Evolutionary conservation across 2,888 invertebrate species (phyloP), one percentile per base, ranked within the genome.

Genomic region (Augiades crinisus): DNA sequence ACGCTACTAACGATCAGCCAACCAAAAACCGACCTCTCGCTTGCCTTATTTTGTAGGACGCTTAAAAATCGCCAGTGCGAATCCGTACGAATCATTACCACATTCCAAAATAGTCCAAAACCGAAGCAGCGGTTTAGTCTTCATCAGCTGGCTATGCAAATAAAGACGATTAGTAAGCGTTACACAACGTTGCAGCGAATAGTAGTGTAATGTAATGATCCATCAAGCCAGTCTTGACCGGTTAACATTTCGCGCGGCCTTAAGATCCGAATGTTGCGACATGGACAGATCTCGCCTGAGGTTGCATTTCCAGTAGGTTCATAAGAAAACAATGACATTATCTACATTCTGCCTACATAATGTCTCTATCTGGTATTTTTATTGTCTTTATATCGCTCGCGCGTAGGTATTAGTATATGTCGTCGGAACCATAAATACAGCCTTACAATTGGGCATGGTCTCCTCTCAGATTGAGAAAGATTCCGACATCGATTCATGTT

Each of bases 221-320:
- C 44, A 31, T 51, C 51, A 37, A 44, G 59, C 62, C 59, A 59
- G 55, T 59, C 61, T 62, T 72, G 76, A 78, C 82, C 81, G 80
- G 82, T 79, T 86, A 83, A 76, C 86, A 86, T 86, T 85, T 85
- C 59, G 70, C 61, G 59, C 68, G 82, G 77, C 86, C 85, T 84
- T 77, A 77, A 30, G 65, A 62, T 67, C 56, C 57, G 59, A 54
- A 61, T 62, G 63, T 83, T 83, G 67, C 79, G 67, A 78, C 78
- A 81, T 60, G 54, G 47, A 46, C 52, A 49, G 56, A 59, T 50
- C 43, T 50, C 7, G 34, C 24, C 43, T 12, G n/a, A 36, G 41
- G 49, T 38, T 21, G 60, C 12, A 43, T 22, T 21, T 24, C 16
- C 33, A 34, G 6, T 22, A 16, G 34, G 38, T 45, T 27, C 36